Evolutionary conservation across 2,888 invertebrate species (phyloP).

Genomic region (Nephrotoma appendiculata): DNA sequence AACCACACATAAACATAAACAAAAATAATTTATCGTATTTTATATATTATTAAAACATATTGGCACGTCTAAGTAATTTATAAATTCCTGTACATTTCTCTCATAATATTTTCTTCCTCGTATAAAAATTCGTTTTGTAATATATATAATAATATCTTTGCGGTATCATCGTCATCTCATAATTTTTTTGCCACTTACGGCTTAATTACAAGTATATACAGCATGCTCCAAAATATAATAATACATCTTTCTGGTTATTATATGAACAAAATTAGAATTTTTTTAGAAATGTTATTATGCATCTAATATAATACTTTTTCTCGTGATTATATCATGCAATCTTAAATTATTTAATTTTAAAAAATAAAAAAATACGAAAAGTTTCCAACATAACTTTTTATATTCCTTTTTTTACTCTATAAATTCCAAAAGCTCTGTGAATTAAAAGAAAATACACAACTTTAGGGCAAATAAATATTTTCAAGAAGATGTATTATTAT

Average conservation of each 20-base stretch:
- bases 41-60: neutral
- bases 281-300: neutral
- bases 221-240: neutral
- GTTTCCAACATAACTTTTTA: neutral
- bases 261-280: neutral
- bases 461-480: neutral
- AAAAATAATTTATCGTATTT: neutral
- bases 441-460: neutral
- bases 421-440: neutral
- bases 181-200: neutral
- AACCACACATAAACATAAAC: neutral
- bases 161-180: neutral
- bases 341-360: neutral
- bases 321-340: neutral
- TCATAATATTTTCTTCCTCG: neutral
- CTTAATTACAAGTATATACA: neutral
- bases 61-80: neutral
- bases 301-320: neutral
- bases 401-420: neutral
- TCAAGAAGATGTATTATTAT: neutral
- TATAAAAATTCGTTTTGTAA: neutral
- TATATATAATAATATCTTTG: neutral
- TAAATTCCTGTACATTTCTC: neutral
- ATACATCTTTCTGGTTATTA: too few species aligned
- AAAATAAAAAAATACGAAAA: neutral